These are phyloP conservation scores for Eulemur coronatus DNA, from an alignment of 2,797 vertebrate species.

Conservation along the genomic window DNA sequence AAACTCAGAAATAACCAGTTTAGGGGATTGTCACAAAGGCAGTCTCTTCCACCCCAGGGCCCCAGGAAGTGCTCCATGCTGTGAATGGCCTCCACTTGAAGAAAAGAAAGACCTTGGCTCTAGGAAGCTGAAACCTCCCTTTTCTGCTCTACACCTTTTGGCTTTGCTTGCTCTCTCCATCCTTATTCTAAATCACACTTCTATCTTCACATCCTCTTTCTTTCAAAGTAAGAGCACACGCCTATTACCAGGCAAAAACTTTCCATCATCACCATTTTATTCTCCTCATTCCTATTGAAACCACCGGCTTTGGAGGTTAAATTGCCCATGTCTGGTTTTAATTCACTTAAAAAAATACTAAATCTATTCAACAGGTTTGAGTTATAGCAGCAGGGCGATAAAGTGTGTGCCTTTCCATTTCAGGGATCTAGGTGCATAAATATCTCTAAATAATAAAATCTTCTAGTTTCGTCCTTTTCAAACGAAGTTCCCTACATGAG, in stretches of 20 bases:
- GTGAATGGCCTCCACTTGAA: neutral
- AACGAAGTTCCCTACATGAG: neutral
- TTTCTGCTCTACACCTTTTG: neutral
- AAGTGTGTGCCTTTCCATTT: constrained; percentile 65
- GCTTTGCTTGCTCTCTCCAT: neutral
- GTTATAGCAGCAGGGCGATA: constrained; percentile 46
- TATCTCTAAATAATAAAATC: constrained; percentile 64
- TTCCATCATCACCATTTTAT: constrained; percentile 5
- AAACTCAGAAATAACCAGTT: neutral
- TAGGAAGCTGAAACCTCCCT: neutral
- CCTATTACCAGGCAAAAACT: neutral
- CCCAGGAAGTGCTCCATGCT: neutral
- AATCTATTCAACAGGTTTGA: constrained; percentile 67
- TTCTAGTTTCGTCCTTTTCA: constrained; percentile 44
- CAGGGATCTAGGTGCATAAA: constrained; percentile 56
- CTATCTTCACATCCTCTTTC: neutral
- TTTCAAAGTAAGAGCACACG: neutral
- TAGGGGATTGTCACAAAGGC: neutral
- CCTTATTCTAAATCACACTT: neutral
- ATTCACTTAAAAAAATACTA: constrained; percentile 68
- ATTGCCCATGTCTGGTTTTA: constrained; percentile 53
- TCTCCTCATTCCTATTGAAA: constrained; percentile 24
- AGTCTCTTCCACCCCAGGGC: neutral
- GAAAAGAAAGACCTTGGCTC: neutral
- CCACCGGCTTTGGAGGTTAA: constrained; percentile 4